Percentiles rank a stretch among this genome's conserved stretches.
Conservation (phyloP, 1,140 invertebrate species). For the Calliphora vicina region DNA sequence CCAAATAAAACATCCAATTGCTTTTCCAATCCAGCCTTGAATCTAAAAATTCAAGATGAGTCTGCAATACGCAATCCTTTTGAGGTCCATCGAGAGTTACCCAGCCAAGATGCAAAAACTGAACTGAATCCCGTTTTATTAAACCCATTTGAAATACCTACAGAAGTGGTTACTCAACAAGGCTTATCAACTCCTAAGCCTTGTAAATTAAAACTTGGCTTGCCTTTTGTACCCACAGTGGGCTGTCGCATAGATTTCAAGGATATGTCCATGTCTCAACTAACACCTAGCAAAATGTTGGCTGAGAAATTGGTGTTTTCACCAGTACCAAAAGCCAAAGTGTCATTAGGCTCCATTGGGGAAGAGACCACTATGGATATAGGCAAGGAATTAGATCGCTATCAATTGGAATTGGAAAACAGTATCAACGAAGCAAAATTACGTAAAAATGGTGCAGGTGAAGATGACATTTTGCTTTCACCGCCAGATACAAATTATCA, state of each 20-base stretch:
- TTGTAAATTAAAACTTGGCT: slow-evolving; percentile 50
- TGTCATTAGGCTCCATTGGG: slow-evolving; percentile 54
- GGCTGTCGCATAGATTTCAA: slow-evolving; percentile 60
- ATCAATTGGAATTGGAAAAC: slow-evolving; percentile 61
- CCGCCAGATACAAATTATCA: slow-evolving; percentile 3
- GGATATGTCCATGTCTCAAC: slow-evolving; percentile 50
- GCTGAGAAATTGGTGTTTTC: slow-evolving; percentile 59
- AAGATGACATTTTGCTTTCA: slow-evolving; percentile 35
- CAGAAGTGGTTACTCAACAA: neutral
- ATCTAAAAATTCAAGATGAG: slow-evolving; percentile 52
- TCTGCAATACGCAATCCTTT: slow-evolving; percentile 55
- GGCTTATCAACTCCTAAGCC: slow-evolving; percentile 39
- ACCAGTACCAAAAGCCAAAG: slow-evolving; percentile 47
- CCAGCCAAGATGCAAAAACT: neutral
- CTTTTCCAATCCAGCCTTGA: slow-evolving; percentile 57
- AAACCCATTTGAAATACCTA: neutral
- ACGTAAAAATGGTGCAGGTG: slow-evolving; percentile 38
- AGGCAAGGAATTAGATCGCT: slow-evolving; percentile 60
- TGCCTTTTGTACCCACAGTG: slow-evolving; percentile 58
- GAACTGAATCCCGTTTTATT: slow-evolving; percentile 40
- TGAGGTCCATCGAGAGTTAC: slow-evolving; percentile 49
- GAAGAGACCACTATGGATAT: slow-evolving; percentile 60
- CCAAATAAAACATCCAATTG: slow-evolving; percentile 37
- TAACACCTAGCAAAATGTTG: slow-evolving; percentile 57
- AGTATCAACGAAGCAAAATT: slow-evolving; percentile 62